A percentile compares a stretch with the other conserved stretches of the same genome.
Conservation (phyloP, 2,113 vertebrate species). For the Myrmecophaga tridactyla region DNA sequence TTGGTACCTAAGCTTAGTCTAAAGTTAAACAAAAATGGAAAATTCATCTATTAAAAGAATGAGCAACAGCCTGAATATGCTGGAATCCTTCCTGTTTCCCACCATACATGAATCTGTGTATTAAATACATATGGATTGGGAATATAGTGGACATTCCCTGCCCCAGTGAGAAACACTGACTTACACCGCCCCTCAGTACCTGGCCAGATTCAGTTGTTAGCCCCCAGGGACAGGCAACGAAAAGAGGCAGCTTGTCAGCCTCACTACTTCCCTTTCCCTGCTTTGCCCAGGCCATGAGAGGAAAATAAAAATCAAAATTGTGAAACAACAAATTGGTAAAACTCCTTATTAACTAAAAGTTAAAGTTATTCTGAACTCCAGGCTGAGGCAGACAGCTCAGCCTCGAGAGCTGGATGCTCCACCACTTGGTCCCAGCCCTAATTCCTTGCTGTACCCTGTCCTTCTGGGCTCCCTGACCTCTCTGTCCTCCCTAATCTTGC, state of each 20-base stretch:
- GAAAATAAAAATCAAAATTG: background rate
- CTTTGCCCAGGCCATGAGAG: background rate
- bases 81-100: background rate
- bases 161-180: background rate
- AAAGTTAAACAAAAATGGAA: background rate
- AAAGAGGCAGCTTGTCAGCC: background rate
- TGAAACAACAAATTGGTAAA: background rate
- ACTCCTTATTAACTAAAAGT: background rate
- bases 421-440: background rate
- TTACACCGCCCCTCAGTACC: background rate
- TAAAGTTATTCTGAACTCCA: background rate
- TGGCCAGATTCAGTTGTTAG: background rate
- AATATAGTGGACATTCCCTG: background rate
- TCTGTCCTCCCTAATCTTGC: background rate
- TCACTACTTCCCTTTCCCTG: background rate
- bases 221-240: background rate
- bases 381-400: background rate
- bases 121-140: background rate
- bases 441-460: rapidly evolving
- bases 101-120: background rate
- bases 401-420: background rate
- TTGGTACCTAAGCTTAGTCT: background rate
- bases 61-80: background rate
- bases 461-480: background rate
- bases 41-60: background rate